These are phyloP conservation scores for Cladorhizidae sp. DNA, from an alignment of 37 sponge, comb jelly and placozoan species.

Conservation along the genomic window DNA sequence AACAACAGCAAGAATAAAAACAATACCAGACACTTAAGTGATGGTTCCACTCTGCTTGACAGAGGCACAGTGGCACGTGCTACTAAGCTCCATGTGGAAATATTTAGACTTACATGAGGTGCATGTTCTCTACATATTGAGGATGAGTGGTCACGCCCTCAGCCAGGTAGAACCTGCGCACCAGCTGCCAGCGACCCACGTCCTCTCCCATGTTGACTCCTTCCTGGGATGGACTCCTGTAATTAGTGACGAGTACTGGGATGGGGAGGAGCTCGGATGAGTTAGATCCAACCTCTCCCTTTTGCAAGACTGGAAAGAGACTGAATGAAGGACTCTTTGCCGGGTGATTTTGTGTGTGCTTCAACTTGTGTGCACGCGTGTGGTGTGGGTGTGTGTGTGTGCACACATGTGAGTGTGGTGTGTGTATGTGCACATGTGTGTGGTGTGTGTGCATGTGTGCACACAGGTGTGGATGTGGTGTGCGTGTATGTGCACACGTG, in stretches of 20 bases:
- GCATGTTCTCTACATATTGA: constrained; percentile 26
- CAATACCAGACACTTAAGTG: too few species aligned
- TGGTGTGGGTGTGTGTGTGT: too few species aligned
- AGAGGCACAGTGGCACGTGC: too few species aligned
- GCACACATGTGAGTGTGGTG: too few species aligned
- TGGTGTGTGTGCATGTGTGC: too few species aligned
- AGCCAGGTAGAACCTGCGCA: constrained; percentile 48
- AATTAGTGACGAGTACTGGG: constrained; percentile 33
- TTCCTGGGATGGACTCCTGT: constrained; percentile 5
- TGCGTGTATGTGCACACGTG: too few species aligned
- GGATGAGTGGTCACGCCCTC: constrained; percentile 30
- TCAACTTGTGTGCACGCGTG: too few species aligned
- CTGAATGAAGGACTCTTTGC: not conserved
- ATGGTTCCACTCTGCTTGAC: too few species aligned
- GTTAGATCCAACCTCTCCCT: not conserved
- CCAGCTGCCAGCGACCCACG: constrained; percentile 47
- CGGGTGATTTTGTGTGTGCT: too few species aligned
- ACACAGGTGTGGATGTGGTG: too few species aligned
- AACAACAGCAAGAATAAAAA: too few species aligned
- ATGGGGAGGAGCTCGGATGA: constrained; percentile 25
- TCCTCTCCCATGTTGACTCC: constrained; percentile 32
- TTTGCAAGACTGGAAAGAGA: not conserved
- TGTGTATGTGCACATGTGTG: too few species aligned
- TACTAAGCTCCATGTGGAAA: not conserved
- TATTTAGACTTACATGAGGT: constrained; percentile 31